These are phyloP conservation scores for Microvelia longipes DNA, from an alignment of 1,140 invertebrate species.

Conservation along the genomic window DNA sequence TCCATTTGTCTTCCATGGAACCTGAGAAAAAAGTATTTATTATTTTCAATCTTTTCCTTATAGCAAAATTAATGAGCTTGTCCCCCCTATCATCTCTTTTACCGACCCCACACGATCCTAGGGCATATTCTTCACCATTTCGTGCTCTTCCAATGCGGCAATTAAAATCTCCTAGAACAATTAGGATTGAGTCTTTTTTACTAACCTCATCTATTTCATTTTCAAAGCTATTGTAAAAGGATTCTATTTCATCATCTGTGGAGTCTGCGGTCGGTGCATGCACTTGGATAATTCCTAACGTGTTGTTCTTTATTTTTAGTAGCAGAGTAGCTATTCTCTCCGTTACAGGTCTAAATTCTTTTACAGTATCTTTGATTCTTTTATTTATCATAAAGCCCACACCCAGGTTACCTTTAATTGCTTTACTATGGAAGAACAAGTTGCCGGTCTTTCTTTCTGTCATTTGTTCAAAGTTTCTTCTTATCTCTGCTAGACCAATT, in stretches of 20 bases:
- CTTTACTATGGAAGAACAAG: not conserved
- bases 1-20: not conserved
- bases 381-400: not conserved
- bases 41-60: not conserved
- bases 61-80: not conserved
- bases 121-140: not conserved
- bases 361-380: not conserved
- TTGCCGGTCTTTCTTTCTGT: conserved; percentile 4
- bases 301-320: not conserved
- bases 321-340: not conserved
- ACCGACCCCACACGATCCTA: not conserved
- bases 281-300: not conserved
- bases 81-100: not conserved
- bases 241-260: not conserved
- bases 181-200: not conserved
- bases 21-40: not conserved
- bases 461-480: conserved; percentile 3
- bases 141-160: not conserved
- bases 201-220: not conserved
- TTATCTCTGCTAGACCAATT: conserved; percentile 1
- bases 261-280: not conserved
- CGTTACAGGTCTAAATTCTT: not conserved
- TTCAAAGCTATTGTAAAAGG: not conserved
- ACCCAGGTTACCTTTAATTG: not conserved
- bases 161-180: not conserved